Base-by-base conservation (phyloP, 2,113 vertebrate species). In the Caranx melampygus region DNA sequence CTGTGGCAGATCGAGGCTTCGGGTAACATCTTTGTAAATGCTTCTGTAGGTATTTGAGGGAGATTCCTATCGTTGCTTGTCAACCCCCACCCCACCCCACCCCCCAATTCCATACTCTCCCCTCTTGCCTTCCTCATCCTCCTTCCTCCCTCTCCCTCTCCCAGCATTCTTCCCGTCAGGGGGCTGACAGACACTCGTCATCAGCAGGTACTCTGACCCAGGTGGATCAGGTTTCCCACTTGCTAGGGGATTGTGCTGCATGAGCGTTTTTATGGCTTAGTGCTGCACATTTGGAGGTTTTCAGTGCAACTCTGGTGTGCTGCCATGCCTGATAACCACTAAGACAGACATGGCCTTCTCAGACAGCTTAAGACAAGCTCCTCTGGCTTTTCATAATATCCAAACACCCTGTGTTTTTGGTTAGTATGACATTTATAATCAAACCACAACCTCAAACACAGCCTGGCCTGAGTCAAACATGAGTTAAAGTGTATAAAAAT, bases 161-260 rank as follows among this genome's bases (percentile, higher is more conserved):
- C 54, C 65, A 66, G 79, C 90, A 89, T 92, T 93, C 91, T 84
- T 92, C 74, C 80, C 26, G 83, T 91, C 87, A 81, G 0, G n/a
- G 74, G 85, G 87, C 88, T 93, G 92, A 93, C 92, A 91, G 92
- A 90, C 89, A 79, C 90, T 92, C 91, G 68, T 93, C 93, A 93
- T 90, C 92, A 84, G 90, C 90, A 91, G 88, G 90, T 92, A 89
- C 89, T 92, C 84, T 79, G 81, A 83, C 84, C 85, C 85, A 79
- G 90, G 79, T 91, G 92, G 90, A 92, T 94, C 89, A 74, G 80
- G 88, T 94, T 94, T 87, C 92, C 58, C 80, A 52, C 73, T 88
- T 85, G 67, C 82, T 62, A 71, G 47, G 65, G 78, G 87, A 89
- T 88, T 93, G 72, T 88, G 90, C 92, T 91, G 84, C 70, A 49